These are phyloP conservation scores for Alces alces DNA, from an alignment of 2,113 vertebrate genomes.

Conservation along the genomic window DNA sequence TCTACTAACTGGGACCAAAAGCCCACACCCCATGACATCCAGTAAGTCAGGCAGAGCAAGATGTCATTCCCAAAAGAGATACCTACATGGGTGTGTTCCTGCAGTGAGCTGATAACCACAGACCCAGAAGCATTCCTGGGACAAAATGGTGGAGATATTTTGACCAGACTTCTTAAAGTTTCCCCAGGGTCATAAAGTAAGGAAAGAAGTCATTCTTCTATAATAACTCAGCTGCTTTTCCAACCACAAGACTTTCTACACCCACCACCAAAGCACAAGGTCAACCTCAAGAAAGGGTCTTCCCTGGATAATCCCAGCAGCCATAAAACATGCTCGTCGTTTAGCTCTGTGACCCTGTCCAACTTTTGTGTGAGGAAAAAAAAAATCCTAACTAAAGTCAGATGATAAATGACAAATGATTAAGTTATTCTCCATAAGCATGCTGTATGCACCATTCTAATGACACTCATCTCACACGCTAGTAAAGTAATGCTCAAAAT, in stretches of 20 bases:
- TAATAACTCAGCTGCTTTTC: background rate
- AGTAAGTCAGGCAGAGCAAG: background rate
- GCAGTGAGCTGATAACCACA: background rate
- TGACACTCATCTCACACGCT: background rate
- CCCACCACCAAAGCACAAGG: background rate
- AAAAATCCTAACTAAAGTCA: background rate
- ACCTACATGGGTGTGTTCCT: background rate
- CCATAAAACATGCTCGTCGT: too few species aligned
- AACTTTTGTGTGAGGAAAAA: background rate
- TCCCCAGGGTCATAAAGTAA: background rate
- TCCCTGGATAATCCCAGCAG: background rate
- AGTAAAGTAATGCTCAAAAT: too few species aligned
- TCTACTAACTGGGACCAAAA: background rate
- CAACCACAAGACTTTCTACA: background rate
- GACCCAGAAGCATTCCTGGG: background rate
- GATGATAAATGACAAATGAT: background rate
- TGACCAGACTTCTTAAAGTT: background rate
- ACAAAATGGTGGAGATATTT: background rate
- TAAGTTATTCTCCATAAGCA: background rate
- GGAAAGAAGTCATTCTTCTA: background rate
- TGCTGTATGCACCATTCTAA: background rate
- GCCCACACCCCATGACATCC: background rate
- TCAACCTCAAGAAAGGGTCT: background rate
- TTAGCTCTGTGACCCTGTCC: background rate
- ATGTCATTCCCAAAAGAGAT: background rate